Conservation (phyloP, 2,888 invertebrate species). For the Agriotes lineatus region DNA sequence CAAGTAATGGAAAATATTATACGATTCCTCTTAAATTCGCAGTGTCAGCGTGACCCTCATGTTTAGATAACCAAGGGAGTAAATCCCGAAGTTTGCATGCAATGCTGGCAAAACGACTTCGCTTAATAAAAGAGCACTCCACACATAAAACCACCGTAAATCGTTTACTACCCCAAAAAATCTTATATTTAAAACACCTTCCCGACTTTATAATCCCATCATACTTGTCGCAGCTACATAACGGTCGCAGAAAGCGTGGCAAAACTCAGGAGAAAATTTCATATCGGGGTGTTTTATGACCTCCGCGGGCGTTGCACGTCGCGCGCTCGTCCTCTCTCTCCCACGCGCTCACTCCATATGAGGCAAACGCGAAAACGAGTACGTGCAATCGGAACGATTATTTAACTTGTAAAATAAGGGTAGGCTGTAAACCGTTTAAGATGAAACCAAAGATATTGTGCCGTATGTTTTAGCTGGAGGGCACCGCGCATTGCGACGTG, state of each 20-base stretch:
- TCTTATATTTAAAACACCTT: conserved; percentile 35
- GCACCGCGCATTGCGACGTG: conserved; percentile 25
- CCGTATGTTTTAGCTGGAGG: conserved; percentile 41
- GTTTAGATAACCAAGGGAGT: no score
- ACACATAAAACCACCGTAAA: conserved; percentile 26
- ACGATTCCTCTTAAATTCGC: no score
- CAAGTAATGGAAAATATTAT: no score
- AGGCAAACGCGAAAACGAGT: conserved; percentile 17
- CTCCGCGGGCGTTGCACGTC: conserved; percentile 22
- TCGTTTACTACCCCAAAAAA: conserved; percentile 27
- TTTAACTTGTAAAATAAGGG: conserved; percentile 44
- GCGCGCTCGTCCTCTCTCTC: conserved; percentile 15
- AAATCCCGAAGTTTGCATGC: no score
- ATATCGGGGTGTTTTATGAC: conserved; percentile 37
- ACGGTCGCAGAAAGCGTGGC: conserved; percentile 29
- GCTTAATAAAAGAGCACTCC: conserved; percentile 17
- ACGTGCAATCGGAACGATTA: conserved; percentile 31
- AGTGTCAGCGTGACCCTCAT: no score
- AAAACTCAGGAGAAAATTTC: conserved; percentile 37
- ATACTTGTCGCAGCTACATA: conserved; percentile 31
- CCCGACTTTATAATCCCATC: conserved; percentile 34
- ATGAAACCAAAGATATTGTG: conserved; percentile 42
- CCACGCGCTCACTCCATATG: conserved; percentile 1
- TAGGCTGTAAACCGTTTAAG: conserved; percentile 44
- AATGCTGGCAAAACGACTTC: no score